These are phyloP conservation scores for Sturnus vulgaris DNA, from an alignment of 2,113 vertebrate species.

Conservation along the genomic window DNA sequence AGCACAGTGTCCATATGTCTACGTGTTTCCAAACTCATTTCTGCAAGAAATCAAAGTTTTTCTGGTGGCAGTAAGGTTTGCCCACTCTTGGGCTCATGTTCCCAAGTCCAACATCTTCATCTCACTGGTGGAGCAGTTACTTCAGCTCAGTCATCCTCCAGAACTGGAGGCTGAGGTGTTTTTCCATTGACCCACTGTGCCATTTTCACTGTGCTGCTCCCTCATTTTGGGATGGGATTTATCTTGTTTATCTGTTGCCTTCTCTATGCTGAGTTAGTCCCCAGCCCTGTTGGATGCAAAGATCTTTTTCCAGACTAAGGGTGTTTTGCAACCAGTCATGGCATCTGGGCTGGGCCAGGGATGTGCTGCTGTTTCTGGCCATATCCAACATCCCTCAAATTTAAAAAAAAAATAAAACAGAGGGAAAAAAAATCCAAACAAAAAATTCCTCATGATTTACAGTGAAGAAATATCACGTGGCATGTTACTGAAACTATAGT, in stretches of 20 bases:
- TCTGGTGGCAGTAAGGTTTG: neutral
- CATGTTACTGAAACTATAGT: neutral
- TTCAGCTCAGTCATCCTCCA: neutral
- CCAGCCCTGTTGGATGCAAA: accelerated
- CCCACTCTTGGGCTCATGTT: neutral
- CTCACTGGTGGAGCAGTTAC: neutral
- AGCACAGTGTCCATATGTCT: neutral
- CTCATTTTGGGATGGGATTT: neutral
- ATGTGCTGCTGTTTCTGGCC: neutral
- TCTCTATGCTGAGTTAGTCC: neutral
- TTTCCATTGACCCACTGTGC: neutral
- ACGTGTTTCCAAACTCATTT: accelerated
- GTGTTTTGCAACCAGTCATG: accelerated
- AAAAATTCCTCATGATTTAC: neutral
- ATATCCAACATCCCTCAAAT: neutral
- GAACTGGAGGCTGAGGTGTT: neutral
- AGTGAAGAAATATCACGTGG: neutral
- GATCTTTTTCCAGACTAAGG: neutral
- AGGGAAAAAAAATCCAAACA: neutral
- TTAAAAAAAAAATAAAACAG: accelerated
- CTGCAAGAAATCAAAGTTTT: neutral
- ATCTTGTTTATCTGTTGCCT: neutral
- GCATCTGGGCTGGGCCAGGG: neutral
- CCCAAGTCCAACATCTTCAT: neutral
- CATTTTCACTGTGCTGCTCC: neutral